Conservation (phyloP, 2,797 vertebrate species). For the Cossypha dichroa region DNA sequence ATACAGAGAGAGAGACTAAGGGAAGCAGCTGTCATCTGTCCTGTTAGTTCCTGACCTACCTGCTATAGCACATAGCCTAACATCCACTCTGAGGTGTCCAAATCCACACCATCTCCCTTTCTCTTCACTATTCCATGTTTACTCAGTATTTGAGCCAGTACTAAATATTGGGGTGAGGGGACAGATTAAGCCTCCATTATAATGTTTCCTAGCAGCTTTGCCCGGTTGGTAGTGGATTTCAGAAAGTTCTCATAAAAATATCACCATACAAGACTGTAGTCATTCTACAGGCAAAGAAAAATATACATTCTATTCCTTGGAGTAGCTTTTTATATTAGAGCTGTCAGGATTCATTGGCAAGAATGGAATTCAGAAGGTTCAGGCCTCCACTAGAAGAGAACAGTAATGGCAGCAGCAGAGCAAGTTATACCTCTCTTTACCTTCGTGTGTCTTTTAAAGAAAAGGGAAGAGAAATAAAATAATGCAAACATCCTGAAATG, state of each 20-base stretch:
- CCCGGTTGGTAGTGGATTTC: neutral
- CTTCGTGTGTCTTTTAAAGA: neutral
- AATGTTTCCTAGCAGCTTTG: neutral
- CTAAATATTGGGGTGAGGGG: neutral
- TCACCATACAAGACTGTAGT: neutral
- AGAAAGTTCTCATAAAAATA: constrained; percentile 1
- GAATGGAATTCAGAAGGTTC: neutral
- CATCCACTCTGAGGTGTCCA: neutral
- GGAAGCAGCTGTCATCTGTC: neutral
- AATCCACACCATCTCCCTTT: neutral
- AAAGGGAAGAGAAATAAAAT: neutral
- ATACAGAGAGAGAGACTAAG: neutral
- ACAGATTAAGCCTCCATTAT: neutral
- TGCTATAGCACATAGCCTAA: neutral
- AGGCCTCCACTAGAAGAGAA: neutral
- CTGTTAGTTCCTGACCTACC: neutral
- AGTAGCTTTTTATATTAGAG: constrained; percentile 7
- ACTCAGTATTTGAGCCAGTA: neutral
- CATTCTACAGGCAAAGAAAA: neutral
- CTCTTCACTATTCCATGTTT: neutral
- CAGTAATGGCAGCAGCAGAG: neutral
- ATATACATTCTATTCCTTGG: neutral
- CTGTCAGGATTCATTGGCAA: neutral
- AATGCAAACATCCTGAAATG: neutral
- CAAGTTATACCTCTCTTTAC: neutral